phyloP scores from a whole-genome alignment of 2,113 vertebrate species.

The Procapra przewalskii region DNA sequence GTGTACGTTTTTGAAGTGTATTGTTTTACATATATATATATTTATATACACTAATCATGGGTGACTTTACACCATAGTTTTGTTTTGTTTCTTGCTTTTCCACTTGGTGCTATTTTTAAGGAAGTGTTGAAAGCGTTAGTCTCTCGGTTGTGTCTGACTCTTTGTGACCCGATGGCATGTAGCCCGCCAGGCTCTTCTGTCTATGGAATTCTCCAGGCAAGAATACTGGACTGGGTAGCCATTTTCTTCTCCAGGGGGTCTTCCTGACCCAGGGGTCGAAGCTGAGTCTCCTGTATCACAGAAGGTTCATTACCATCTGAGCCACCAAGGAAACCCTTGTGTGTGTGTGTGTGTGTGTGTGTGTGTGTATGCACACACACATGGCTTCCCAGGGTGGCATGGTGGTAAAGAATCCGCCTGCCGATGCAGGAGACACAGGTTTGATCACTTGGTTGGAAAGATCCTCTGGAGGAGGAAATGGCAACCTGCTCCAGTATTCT shows the following conservation, averaged over 20 bases:
- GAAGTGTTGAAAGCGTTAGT: not conserved
- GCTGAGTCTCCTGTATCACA: not conserved
- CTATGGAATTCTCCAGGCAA: not conserved
- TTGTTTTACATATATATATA: not conserved
- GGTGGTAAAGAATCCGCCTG: not conserved
- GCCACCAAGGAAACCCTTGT: not conserved
- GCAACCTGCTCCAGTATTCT: not conserved
- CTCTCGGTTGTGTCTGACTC: not conserved
- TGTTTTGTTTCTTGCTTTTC: not conserved
- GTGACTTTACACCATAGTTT: not conserved
- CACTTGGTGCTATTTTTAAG: not conserved
- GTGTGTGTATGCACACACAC: not conserved
- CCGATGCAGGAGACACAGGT: not conserved
- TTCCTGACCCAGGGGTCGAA: accelerated
- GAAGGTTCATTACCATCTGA: not conserved
- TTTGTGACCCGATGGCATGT: not conserved
- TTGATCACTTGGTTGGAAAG: not conserved
- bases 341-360: not conserved
- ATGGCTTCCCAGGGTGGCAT: not conserved
- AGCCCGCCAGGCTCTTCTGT: not conserved
- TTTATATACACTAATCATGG: not conserved
- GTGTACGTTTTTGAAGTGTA: not conserved
- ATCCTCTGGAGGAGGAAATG: not conserved
- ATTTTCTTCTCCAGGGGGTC: not conserved
- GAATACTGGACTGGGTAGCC: not conserved